A percentile compares a stretch with the other conserved stretches of the same genome.
These are phyloP conservation scores for Merodon equestris DNA, from an alignment of 2,888 invertebrate genomes.

Conservation along the genomic window DNA sequence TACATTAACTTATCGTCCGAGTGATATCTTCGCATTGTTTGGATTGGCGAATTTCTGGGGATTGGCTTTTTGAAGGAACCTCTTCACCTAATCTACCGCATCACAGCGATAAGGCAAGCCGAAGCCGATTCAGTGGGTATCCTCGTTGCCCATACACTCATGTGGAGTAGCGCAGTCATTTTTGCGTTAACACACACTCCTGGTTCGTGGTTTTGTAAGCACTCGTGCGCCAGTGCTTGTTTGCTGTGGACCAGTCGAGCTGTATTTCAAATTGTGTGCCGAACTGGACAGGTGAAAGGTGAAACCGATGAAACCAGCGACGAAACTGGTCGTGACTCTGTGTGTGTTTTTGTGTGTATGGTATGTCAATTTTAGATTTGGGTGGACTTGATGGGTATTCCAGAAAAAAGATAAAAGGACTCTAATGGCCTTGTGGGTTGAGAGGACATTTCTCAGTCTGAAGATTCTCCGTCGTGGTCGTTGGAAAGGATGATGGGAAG, in stretches of 20 bases:
- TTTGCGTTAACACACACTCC: slow-evolving; percentile 32
- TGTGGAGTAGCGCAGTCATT: slow-evolving; percentile 22
- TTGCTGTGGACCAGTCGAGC: not conserved
- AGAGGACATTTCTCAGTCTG: slow-evolving; percentile 11
- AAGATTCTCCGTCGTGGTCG: not conserved
- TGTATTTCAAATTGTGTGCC: slow-evolving; percentile 6
- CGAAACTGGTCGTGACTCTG: no score
- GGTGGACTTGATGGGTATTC: no score
- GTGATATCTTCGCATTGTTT: slow-evolving; percentile 50
- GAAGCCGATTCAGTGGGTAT: no score
- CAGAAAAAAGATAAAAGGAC: slow-evolving; percentile 10
- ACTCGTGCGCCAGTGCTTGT: not conserved
- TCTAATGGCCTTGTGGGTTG: slow-evolving; percentile 21
- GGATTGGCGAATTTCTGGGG: slow-evolving; percentile 28
- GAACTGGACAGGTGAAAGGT: slow-evolving; percentile 21
- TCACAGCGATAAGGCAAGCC: slow-evolving; percentile 21
- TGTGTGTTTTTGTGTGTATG: no score
- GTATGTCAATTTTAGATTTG: no score
- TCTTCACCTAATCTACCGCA: slow-evolving; percentile 50
- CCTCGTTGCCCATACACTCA: no score
- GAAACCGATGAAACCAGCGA: slow-evolving; percentile 13
- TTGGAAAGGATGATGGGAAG: not conserved
- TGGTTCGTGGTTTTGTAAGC: slow-evolving; percentile 32
- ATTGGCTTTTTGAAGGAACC: slow-evolving; percentile 48
- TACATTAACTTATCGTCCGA: slow-evolving; percentile 53